phyloP scores from a whole-genome alignment of 2,888 invertebrate genomes.

The Charanyca ferruginea region DNA sequence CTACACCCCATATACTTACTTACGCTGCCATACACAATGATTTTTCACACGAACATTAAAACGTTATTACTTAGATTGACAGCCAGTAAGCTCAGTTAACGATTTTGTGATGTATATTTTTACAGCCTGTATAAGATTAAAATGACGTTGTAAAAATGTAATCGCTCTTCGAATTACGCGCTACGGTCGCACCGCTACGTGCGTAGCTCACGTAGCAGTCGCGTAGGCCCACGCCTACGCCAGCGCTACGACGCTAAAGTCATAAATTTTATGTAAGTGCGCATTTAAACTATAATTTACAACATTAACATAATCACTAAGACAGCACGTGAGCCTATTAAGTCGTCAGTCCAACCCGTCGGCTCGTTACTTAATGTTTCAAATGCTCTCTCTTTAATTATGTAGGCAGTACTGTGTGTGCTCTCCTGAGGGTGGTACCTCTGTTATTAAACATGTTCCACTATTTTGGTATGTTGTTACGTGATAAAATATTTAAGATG shows the following conservation, averaged over 20 bases:
- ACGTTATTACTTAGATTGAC: neutral
- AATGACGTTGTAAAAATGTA: neutral
- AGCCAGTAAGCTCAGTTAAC: neutral
- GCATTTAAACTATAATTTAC: slow-evolving; percentile 3
- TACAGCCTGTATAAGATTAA: neutral
- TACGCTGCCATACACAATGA: too few relatives aligned
- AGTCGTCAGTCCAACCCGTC: slow-evolving; percentile 10
- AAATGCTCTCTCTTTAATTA: slow-evolving; percentile 35
- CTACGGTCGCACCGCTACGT: neutral
- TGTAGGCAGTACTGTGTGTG: slow-evolving; percentile 21
- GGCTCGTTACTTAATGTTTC: slow-evolving; percentile 35
- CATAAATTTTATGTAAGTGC: neutral
- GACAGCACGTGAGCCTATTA: slow-evolving; percentile 12
- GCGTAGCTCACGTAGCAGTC: neutral
- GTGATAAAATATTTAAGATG: slow-evolving; percentile 20
- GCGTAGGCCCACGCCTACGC: neutral
- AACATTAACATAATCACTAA: slow-evolving; percentile 7
- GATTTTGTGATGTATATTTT: neutral
- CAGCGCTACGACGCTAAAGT: neutral
- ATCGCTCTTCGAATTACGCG: neutral
- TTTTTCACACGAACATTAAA: neutral
- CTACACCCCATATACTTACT: too few relatives aligned
- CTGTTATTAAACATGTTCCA: slow-evolving; percentile 21
- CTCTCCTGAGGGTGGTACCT: slow-evolving; percentile 7
- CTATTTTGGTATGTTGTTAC: slow-evolving; percentile 7